A percentile compares a stretch with the other conserved stretches of the same genome.
Evolutionary conservation across 2,113 vertebrate genomes (phyloP).

Genomic region (Notothenia coriiceps): DNA sequence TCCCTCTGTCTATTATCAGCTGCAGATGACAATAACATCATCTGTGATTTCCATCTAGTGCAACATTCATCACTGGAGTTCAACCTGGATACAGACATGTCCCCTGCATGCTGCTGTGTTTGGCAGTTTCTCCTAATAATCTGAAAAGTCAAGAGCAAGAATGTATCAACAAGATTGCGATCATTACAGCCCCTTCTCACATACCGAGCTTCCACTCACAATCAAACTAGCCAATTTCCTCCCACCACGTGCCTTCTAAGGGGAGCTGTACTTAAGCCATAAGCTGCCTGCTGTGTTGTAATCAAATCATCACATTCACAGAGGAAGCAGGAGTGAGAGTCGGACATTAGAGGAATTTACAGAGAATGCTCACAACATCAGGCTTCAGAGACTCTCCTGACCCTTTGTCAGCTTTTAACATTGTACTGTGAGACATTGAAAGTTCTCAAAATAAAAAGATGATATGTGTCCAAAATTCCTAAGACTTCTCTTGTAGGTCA

Average conservation of each 20-base stretch:
- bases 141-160: neutral
- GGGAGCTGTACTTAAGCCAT: neutral
- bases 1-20: slow-evolving; percentile 13
- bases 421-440: slow-evolving; percentile 5
- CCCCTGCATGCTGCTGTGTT: neutral
- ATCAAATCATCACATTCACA: slow-evolving; percentile 38
- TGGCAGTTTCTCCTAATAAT: slow-evolving; percentile 11
- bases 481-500: neutral
- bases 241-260: neutral
- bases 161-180: neutral
- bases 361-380: slow-evolving; percentile 12
- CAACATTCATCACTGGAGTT: slow-evolving; percentile 35
- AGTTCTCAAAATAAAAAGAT: slow-evolving; percentile 40
- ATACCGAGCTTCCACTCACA: neutral
- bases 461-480: slow-evolving; percentile 9
- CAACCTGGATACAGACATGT: slow-evolving; percentile 33
- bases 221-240: neutral
- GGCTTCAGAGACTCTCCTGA: slow-evolving; percentile 23
- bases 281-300: slow-evolving; percentile 25
- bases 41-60: slow-evolving; percentile 17
- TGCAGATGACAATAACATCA: slow-evolving; percentile 43
- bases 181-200: neutral
- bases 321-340: slow-evolving; percentile 2
- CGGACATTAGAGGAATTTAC: slow-evolving; percentile 20
- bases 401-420: slow-evolving; percentile 7